Evolutionary conservation across 2,113 vertebrate species (phyloP).

Genomic region (Platycercus adscitus): DNA sequence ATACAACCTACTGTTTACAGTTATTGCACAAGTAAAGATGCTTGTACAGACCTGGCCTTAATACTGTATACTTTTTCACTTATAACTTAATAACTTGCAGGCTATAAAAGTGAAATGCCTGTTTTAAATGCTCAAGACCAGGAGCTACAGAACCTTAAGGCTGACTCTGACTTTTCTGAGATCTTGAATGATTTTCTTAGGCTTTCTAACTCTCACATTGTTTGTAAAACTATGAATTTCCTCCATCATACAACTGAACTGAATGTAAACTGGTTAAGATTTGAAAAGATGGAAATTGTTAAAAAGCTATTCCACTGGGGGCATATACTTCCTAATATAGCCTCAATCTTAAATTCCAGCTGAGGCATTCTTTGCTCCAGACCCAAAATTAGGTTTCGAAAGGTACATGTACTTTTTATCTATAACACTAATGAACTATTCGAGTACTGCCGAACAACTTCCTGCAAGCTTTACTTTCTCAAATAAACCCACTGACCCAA

Average conservation of each 20-base stretch:
- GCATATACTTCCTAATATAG: background rate
- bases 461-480: background rate
- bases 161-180: background rate
- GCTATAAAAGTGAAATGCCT: background rate
- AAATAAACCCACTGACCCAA: background rate
- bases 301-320: background rate
- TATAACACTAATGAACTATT: background rate
- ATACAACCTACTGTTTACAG: background rate
- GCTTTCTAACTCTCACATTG: background rate
- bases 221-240: background rate
- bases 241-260: background rate
- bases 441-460: background rate
- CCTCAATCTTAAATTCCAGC: background rate
- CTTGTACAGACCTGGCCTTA: background rate
- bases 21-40: background rate
- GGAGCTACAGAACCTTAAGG: background rate
- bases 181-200: background rate
- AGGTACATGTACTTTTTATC: background rate
- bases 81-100: background rate
- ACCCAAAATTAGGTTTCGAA: background rate
- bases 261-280: background rate
- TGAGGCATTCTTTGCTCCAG: background rate
- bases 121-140: background rate
- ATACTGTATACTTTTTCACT: background rate
- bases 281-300: conserved; percentile 8